These are phyloP conservation scores for Climacteris rufus DNA, from an alignment of 2,113 vertebrate genomes.

Conservation along the genomic window DNA sequence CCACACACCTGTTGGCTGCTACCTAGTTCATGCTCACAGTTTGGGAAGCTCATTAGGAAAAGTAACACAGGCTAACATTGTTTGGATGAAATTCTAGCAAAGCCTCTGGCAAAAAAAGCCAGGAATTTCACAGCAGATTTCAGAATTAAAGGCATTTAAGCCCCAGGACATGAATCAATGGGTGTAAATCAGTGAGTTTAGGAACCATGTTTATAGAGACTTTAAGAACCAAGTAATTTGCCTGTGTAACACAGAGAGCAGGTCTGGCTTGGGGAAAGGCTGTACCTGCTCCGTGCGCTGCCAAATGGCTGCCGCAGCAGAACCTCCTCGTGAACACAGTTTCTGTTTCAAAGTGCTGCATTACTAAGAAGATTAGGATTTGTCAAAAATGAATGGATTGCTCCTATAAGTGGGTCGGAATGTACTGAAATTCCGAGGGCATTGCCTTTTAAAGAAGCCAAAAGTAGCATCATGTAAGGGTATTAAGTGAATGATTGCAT, in stretches of 20 bases:
- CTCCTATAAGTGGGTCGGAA: conserved; percentile 57
- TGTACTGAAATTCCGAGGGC: conserved; percentile 51
- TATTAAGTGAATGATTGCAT: background rate
- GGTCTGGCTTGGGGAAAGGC: background rate
- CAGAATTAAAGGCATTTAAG: background rate
- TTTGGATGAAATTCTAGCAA: background rate
- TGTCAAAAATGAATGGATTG: conserved; percentile 36
- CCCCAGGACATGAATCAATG: background rate
- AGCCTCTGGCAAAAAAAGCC: background rate
- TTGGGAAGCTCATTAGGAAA: background rate
- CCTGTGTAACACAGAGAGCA: background rate
- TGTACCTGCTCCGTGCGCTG: rapidly evolving
- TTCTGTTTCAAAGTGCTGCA: conserved; percentile 28
- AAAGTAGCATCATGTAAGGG: background rate
- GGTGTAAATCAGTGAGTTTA: background rate
- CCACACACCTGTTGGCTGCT: background rate
- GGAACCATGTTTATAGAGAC: background rate
- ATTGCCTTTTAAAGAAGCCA: conserved; percentile 45
- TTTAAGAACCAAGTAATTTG: background rate
- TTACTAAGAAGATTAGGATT: conserved; percentile 44
- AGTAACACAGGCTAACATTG: background rate
- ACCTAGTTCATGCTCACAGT: background rate
- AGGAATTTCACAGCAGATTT: background rate
- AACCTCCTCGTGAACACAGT: background rate
- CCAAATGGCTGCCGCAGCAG: background rate